These are phyloP conservation scores for Folsomia manolachei DNA, from an alignment of 2,888 invertebrate species.

Conservation along the genomic window DNA sequence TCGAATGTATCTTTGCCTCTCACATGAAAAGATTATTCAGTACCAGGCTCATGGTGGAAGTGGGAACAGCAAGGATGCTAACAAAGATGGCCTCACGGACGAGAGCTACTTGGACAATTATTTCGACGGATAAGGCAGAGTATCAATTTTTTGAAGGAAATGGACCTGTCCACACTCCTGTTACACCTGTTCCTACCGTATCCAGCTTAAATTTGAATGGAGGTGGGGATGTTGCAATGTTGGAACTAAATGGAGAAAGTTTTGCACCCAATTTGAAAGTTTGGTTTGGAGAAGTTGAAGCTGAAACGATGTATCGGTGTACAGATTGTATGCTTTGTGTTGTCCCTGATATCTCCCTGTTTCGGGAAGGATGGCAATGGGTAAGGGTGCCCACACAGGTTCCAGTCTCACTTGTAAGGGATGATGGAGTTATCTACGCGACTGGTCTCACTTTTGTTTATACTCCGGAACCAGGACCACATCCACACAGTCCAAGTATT, in stretches of 20 bases:
- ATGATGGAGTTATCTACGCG: constrained; percentile 60
- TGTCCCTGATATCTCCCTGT: constrained; percentile 59
- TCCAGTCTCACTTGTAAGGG: constrained; percentile 60
- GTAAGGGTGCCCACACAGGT: constrained; percentile 58
- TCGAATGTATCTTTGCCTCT: constrained; percentile 61
- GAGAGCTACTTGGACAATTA: constrained; percentile 64
- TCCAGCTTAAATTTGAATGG: constrained; percentile 58
- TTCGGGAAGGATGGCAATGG: constrained; percentile 57
- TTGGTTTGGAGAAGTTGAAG: constrained; percentile 61
- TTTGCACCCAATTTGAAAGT: constrained; percentile 58
- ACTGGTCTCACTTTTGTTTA: constrained; percentile 61
- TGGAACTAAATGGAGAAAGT: constrained; percentile 60
- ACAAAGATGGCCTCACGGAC: constrained; percentile 61
- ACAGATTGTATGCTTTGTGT: constrained; percentile 59
- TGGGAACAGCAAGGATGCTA: constrained; percentile 56
- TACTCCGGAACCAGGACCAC: constrained; percentile 57
- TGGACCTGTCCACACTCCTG: constrained; percentile 57
- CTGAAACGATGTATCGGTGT: constrained; percentile 59
- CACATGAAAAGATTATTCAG: constrained; percentile 62
- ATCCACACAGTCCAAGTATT: constrained; percentile 51
- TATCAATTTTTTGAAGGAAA: constrained; percentile 62
- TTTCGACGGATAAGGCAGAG: constrained; percentile 63
- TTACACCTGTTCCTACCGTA: constrained; percentile 61
- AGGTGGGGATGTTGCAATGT: constrained; percentile 59
- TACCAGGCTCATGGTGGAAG: constrained; percentile 59